Evolutionary conservation across 2,888 invertebrate species (phyloP), one percentile per base, ranked within the genome.

Genomic region (Mantis religiosa): DNA sequence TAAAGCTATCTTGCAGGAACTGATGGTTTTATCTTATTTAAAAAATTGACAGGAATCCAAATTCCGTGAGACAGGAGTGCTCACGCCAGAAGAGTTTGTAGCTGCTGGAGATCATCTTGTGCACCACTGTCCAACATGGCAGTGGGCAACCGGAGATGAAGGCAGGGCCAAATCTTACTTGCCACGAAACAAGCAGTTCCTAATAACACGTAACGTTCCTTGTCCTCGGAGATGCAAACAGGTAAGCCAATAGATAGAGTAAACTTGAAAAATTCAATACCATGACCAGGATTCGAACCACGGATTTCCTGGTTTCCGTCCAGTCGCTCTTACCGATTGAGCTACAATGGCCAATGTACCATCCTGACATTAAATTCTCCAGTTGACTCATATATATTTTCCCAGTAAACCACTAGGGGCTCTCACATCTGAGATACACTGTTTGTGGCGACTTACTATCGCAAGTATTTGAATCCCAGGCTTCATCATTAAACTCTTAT

Each of bases 91-190:
- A 93, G 99, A 99, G 94, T 99, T 99, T 95, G 98, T 99, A 6
- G 98, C 97, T 6, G 99, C 99, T 28, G 99, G 99, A 1, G 99
- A 99, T 92, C 99, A 99, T 93, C 94, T 99, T 89, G 99, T 99
- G 0, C 99, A 99, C 93, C 99, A 99, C 92, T 99, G 99, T 92
- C 99, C 99, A 0, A 99, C 99, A 0, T 99, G 99, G 99, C 98
- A 98, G 92, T 99, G 99, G 99, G 97, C 98, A 0, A 95, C 95
- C 91, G 99, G 99, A 0, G 99, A 99, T 93, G 97, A 98, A 91
- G 94, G 96, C n/a, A 97, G 97, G 93, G 94, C 96, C 41, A 98
- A 98, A 92, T 94, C 97, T 0, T 99, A 99, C 94, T 95, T 99
- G 90, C 99, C 99, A 0, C 94, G 96, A 92, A 97, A 98, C 92